Evolutionary conservation across 2,113 vertebrate genomes (phyloP), one percentile per base, ranked within the genome.

Genomic region (Bos indicus): DNA sequence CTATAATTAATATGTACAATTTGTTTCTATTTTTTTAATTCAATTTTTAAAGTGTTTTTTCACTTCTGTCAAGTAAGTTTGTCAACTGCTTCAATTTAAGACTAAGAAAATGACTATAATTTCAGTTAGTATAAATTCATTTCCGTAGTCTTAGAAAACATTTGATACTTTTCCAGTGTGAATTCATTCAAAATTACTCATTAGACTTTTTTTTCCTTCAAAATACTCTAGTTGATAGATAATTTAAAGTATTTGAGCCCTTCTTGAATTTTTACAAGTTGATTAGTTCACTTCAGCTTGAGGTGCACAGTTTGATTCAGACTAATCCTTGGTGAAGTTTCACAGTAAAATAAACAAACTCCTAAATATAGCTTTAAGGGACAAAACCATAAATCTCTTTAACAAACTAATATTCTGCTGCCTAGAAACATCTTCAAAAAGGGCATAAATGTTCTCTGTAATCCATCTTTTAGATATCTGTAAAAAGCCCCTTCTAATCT

Each of bases 181-280:
- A 17, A 85, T 77, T 97, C 91, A 96, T 82, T 95, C 3, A 33
- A 71, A 95, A 48, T 67, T 36, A 93, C 48, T 90, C 56, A 33
- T 33, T 85, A 81, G 8, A 40, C 1, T 48, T 23, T 7, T 7
- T 6, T 43, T 77, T 3, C 25, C 21, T 74, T 97, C 40, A 82
- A 60, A 92, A 89, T 48, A 74, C 7, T 67, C 17, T 62, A 19
- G 14, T 26, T 88, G 71, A 60, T 15, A 56, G 25, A 85, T 64
- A 28, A 67, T n/a, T 93, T 28, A 85, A 88, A 64, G 74, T 74
- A 46, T 40, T 12, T 74, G 56, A 33, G 21, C 36, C 28, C 23
- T 57, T 94, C 40, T 40, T 78, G 30, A 96, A 95, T 54, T 64
- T 89, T 60, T 78, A 33, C 16, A 43, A 89, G 54, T 57, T 54